Conservation (phyloP, 2,888 invertebrate genomes). For the Linnaemya vulpina region DNA sequence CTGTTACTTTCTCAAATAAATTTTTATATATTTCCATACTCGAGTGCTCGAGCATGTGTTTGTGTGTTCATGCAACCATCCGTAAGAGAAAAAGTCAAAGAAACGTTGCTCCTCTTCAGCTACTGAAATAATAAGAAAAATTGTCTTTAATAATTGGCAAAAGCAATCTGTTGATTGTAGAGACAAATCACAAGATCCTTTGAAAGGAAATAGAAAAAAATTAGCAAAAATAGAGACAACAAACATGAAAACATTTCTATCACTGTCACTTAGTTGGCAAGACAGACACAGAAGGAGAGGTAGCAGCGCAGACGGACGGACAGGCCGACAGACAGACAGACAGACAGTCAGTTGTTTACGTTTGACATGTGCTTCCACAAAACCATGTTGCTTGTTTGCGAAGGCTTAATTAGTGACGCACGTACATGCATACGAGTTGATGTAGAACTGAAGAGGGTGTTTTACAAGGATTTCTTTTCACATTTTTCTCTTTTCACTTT, state of each 20-base stretch:
- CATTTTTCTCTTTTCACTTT: slow-evolving; percentile 43
- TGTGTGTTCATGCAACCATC: neutral
- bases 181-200: slow-evolving; percentile 57
- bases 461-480: slow-evolving; percentile 66
- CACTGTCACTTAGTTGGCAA: slow-evolving; percentile 54
- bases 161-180: slow-evolving; percentile 71
- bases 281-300: neutral
- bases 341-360: neutral
- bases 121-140: slow-evolving; percentile 20
- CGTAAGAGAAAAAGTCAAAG: slow-evolving; percentile 5
- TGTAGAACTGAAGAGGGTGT: slow-evolving; percentile 66
- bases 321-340: neutral
- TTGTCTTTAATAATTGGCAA: slow-evolving; percentile 61
- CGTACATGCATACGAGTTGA: slow-evolving; percentile 39
- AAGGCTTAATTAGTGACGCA: slow-evolving; percentile 73
- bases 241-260: slow-evolving; percentile 58
- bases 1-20: neutral
- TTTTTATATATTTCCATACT: neutral
- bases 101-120: neutral
- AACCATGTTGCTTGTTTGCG: slow-evolving; percentile 67
- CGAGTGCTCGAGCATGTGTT: neutral
- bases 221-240: slow-evolving; percentile 25
- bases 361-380: slow-evolving; percentile 40
- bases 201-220: slow-evolving; percentile 29
- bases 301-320: neutral